These are phyloP conservation scores for Virgularia gustaviana DNA, from an alignment of 92 coral and sea anemone genomes.

Conservation along the genomic window DNA sequence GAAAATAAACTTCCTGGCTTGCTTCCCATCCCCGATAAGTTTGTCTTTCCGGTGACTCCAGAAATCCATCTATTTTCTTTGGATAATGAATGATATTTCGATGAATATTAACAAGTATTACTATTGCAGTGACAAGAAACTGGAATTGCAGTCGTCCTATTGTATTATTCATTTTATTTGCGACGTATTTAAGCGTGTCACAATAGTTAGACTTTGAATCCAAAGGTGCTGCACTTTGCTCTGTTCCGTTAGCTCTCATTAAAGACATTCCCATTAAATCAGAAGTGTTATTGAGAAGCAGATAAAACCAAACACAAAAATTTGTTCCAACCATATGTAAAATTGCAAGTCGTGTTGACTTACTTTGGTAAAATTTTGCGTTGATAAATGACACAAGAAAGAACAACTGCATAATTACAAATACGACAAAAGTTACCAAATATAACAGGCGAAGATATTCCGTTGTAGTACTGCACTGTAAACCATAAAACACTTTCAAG, in stretches of 20 bases:
- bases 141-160: constrained; percentile 4
- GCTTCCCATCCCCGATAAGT: not conserved
- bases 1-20: constrained; percentile 15
- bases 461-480: constrained; percentile 6
- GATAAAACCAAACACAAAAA: constrained; percentile 9
- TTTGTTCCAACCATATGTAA: constrained; percentile 35
- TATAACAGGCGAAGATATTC: constrained; percentile 13
- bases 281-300: too few relatives aligned
- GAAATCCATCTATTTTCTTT: not conserved
- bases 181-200: not conserved
- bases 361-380: constrained; percentile 18
- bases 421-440: not conserved
- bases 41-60: not conserved
- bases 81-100: constrained; percentile 6
- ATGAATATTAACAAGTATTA: constrained; percentile 15
- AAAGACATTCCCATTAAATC: too few relatives aligned
- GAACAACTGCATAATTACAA: constrained; percentile 13
- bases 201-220: not conserved
- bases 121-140: not conserved
- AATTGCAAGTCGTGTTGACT: constrained; percentile 13
- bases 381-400: constrained; percentile 11
- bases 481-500: constrained; percentile 11
- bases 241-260: too few relatives aligned
- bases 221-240: too few relatives aligned
- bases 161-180: constrained; percentile 5